These are phyloP conservation scores for Dicranocentrus wangi DNA, from an alignment of 2,888 invertebrate species.

Conservation along the genomic window DNA sequence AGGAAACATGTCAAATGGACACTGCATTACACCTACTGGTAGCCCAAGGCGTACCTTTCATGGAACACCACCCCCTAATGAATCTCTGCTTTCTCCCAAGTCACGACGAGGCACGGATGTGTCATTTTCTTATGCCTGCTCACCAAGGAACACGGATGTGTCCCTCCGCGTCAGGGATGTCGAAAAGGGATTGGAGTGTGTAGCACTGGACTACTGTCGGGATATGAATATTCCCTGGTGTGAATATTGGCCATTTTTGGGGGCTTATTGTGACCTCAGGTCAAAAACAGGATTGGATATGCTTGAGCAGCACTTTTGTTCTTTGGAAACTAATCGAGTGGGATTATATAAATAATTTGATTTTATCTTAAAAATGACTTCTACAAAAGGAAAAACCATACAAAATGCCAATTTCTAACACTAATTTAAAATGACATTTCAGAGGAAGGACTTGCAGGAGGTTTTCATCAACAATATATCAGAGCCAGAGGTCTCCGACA, in stretches of 20 bases:
- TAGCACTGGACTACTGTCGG: slow-evolving; percentile 84
- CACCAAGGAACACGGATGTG: slow-evolving; percentile 80
- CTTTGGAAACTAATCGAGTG: slow-evolving; percentile 75
- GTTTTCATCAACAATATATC: neutral
- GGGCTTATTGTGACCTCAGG: slow-evolving; percentile 85
- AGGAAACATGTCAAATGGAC: too few species aligned
- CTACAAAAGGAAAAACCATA: neutral
- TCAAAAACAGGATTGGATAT: slow-evolving; percentile 83
- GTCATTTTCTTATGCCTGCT: slow-evolving; percentile 95
- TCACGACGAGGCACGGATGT: slow-evolving; percentile 79
- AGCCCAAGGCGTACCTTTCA: neutral
- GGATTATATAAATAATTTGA: neutral
- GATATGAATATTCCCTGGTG: slow-evolving; percentile 87
- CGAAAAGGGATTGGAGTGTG: slow-evolving; percentile 90
- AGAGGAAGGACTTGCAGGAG: neutral
- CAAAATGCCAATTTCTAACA: neutral
- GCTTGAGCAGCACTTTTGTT: slow-evolving; percentile 84
- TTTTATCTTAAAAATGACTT: slow-evolving; percentile 57
- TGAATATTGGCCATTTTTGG: slow-evolving; percentile 94
- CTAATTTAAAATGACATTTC: neutral
- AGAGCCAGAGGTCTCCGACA: too few species aligned
- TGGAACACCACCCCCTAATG: neutral
- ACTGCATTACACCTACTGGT: neutral
- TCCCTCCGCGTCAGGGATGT: slow-evolving; percentile 80
- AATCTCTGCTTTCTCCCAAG: neutral